These are phyloP conservation scores for Patagioenas fasciata DNA, from an alignment of 2,113 vertebrate genomes.

Conservation along the genomic window DNA sequence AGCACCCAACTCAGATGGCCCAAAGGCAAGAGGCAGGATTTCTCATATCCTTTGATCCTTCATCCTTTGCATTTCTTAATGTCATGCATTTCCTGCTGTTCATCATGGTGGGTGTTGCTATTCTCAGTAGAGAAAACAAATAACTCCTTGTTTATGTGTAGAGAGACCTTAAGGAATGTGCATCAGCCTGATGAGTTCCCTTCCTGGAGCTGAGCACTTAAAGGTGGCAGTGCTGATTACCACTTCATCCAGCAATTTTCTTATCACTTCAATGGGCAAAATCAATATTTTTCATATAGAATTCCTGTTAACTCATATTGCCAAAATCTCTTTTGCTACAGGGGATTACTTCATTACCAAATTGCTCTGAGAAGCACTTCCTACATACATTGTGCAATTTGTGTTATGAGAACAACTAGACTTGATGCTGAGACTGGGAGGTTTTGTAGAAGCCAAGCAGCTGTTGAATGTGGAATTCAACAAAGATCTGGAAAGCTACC, in stretches of 20 bases:
- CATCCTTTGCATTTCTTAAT: not conserved
- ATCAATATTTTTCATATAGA: conserved; percentile 9
- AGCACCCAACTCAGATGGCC: not conserved
- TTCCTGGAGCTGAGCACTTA: not conserved
- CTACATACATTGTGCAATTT: not conserved
- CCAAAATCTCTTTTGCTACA: not conserved
- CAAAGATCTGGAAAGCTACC: not conserved
- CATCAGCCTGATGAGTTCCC: not conserved
- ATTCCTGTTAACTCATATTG: not conserved
- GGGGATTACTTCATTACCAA: not conserved
- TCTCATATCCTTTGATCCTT: not conserved
- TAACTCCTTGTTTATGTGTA: not conserved
- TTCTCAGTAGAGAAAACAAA: not conserved
- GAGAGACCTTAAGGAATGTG: not conserved
- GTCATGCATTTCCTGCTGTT: not conserved
- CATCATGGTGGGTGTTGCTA: not conserved
- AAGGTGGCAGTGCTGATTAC: not conserved
- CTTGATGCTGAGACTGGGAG: not conserved
- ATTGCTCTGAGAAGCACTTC: not conserved
- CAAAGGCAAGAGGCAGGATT: not conserved
- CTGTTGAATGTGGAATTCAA: not conserved
- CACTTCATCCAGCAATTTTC: conserved; percentile 10
- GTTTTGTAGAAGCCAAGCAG: not conserved
- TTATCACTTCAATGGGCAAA: conserved; percentile 4
- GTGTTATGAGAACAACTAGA: not conserved